Conservation (phyloP, 1,140 invertebrate genomes). For the Matsumurasca onukii region DNA sequence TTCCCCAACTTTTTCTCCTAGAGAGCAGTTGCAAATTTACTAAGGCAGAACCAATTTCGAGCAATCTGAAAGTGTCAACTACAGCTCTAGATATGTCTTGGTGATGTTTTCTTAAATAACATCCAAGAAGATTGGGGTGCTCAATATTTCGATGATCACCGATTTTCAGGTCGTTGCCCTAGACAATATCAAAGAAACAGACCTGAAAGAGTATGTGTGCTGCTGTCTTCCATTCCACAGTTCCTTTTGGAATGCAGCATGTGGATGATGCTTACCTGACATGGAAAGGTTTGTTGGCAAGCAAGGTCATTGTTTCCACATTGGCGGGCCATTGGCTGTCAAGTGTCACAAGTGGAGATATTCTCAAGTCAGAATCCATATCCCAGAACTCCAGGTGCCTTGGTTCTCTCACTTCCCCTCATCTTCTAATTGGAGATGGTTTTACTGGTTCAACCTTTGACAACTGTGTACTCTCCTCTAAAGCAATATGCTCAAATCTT, state of each 20-base stretch:
- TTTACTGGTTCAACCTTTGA: constrained; percentile 55
- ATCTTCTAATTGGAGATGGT: constrained; percentile 55
- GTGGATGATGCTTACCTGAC: constrained; percentile 47
- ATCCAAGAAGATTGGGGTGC: constrained; percentile 47
- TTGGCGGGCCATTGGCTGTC: constrained; percentile 48
- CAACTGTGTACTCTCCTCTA: constrained; percentile 54
- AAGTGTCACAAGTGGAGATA: constrained; percentile 57
- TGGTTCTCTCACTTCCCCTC: constrained; percentile 48
- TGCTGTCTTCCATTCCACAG: constrained; percentile 53
- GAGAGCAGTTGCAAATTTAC: constrained; percentile 41
- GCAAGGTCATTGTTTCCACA: constrained; percentile 49
- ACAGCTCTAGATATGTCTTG: constrained; percentile 54
- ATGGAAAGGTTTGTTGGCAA: constrained; percentile 47
- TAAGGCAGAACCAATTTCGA: constrained; percentile 34
- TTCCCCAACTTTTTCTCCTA: constrained; percentile 55
- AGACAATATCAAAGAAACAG: constrained; percentile 45
- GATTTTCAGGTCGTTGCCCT: constrained; percentile 47
- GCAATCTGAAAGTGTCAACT: constrained; percentile 49
- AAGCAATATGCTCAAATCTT: constrained; percentile 28
- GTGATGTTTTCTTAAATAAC: constrained; percentile 50
- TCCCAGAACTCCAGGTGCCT: constrained; percentile 49
- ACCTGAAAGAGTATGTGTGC: constrained; percentile 41
- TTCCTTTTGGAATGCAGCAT: constrained; percentile 51
- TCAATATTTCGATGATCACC: constrained; percentile 50
- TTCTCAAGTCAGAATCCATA: constrained; percentile 54